These are phyloP conservation scores for Magallana gigas DNA, from an alignment of 1,140 invertebrate genomes.

Conservation along the genomic window DNA sequence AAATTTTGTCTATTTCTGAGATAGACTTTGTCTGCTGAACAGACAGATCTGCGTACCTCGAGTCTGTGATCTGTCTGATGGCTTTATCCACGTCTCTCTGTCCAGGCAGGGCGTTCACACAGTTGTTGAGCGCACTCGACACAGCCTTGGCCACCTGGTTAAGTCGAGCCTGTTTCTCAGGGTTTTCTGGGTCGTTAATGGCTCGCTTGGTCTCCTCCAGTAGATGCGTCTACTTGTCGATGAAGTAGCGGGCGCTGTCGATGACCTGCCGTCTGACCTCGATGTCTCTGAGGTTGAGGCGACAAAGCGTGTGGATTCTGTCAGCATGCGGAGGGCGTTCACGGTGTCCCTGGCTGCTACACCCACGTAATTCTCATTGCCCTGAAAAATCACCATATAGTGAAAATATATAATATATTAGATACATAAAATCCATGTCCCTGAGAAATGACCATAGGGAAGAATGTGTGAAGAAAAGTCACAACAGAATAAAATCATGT, in stretches of 20 bases:
- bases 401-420: background rate
- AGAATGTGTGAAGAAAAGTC: background rate
- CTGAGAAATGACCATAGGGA: too few species aligned
- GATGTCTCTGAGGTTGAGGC: constrained; percentile 84
- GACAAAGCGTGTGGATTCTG: constrained; percentile 86
- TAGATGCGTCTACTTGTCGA: constrained; percentile 86
- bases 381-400: constrained; percentile 74
- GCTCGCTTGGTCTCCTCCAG: constrained; percentile 88
- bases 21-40: background rate
- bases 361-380: constrained; percentile 91
- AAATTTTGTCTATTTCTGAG: too few species aligned
- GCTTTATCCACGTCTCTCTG: constrained; percentile 93
- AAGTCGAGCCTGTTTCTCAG: constrained; percentile 83
- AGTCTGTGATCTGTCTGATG: constrained; percentile 87
- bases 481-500: background rate
- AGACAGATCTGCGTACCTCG: constrained; percentile 75
- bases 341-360: constrained; percentile 90
- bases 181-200: constrained; percentile 83
- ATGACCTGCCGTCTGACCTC: constrained; percentile 82
- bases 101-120: constrained; percentile 90
- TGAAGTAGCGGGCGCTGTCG: constrained; percentile 86
- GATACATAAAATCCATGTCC: too few species aligned
- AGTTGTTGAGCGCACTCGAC: constrained; percentile 81
- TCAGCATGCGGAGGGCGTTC: constrained; percentile 85
- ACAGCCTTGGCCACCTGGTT: constrained; percentile 81